Evolutionary conservation across 2,888 invertebrate species (phyloP).

Genomic region (Lacanobia wlatinum): DNA sequence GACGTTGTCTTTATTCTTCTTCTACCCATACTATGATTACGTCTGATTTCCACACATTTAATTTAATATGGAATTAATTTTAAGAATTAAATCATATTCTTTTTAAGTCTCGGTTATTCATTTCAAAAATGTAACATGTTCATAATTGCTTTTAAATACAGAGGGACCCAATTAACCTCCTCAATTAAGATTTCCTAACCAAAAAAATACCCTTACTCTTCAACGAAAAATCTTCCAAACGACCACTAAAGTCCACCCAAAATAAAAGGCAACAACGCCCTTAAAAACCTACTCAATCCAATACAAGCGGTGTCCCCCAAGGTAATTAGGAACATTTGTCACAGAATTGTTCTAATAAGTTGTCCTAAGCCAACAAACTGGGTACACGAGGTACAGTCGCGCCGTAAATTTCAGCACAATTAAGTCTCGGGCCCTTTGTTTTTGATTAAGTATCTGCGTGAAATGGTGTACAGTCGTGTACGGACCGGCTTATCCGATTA

Average conservation of each 20-base stretch:
- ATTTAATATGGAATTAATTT: no score
- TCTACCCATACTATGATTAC: no score
- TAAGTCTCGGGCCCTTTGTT: constrained; percentile 73
- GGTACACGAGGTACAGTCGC: constrained; percentile 59
- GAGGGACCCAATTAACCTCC: neutral
- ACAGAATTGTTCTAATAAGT: constrained; percentile 67
- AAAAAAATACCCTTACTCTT: neutral
- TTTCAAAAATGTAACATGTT: neutral
- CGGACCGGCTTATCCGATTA: constrained; percentile 61
- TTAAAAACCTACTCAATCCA: constrained; percentile 55
- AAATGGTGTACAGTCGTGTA: constrained; percentile 46
- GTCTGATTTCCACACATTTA: no score
- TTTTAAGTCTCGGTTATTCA: neutral
- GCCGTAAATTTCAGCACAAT: constrained; percentile 75
- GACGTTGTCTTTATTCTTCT: no score
- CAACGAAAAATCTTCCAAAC: constrained; percentile 1
- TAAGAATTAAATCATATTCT: no score
- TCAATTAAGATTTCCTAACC: constrained; percentile 22
- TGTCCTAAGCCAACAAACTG: constrained; percentile 67
- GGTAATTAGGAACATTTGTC: constrained; percentile 66
- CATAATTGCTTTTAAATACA: constrained; percentile 1
- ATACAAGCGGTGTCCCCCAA: constrained; percentile 55
- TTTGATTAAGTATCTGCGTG: constrained; percentile 76
- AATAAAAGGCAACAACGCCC: constrained; percentile 47
- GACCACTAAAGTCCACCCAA: constrained; percentile 21